phyloP scores from a whole-genome alignment of 2,797 vertebrate genomes.

The Pipistrellus pipistrellus region DNA sequence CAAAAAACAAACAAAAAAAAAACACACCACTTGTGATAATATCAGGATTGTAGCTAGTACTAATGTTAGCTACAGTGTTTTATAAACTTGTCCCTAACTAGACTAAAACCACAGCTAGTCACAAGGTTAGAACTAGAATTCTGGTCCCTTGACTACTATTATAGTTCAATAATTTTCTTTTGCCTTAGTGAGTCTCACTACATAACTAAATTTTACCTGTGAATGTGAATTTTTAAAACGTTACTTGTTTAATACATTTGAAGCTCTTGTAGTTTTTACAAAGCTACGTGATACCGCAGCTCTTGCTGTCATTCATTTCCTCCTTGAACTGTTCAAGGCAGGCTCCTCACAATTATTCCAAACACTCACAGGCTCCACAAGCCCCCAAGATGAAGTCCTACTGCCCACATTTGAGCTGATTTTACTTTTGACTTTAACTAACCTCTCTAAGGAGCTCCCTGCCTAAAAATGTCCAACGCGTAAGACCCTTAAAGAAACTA shows the following conservation, averaged over 20 bases:
- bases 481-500: background rate
- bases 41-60: background rate
- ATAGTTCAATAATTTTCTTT: background rate
- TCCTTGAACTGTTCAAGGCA: background rate
- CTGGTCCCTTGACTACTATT: background rate
- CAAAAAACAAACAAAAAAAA: no score
- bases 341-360: background rate
- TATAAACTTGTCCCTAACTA: slow-evolving; percentile 28
- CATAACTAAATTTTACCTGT: background rate
- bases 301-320: background rate
- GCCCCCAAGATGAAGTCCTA: background rate
- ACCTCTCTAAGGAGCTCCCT: background rate
- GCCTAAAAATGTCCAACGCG: background rate
- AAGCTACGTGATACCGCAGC: background rate
- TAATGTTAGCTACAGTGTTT: background rate
- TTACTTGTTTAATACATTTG: background rate
- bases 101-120: slow-evolving; percentile 19
- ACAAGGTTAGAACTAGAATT: slow-evolving; percentile 53
- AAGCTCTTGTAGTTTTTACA: background rate
- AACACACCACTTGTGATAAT: background rate
- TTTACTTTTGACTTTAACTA: slow-evolving; percentile 21
- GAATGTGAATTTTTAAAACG: background rate
- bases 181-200: background rate
- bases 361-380: background rate
- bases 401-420: background rate